Conservation (phyloP, 2,797 vertebrate species). For the Notolabrus celidotus region DNA sequence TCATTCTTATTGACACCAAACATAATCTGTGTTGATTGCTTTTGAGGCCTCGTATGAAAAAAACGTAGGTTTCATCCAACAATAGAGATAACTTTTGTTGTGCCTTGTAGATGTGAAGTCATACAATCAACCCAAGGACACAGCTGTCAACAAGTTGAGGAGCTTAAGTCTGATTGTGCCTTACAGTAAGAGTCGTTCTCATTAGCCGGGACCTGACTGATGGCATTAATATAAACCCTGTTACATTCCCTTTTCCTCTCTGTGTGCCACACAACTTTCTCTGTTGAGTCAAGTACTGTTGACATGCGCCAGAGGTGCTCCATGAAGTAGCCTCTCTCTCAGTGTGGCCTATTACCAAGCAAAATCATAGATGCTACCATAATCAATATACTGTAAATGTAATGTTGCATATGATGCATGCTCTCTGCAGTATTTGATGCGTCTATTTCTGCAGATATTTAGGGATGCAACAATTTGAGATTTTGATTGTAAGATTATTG, state of each 20-base stretch:
- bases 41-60: not conserved
- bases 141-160: slow-evolving; percentile 65
- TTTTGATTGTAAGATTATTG: too few species aligned
- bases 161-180: slow-evolving; percentile 66
- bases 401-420: not conserved
- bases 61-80: slow-evolving; percentile 18
- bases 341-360: not conserved
- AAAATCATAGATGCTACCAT: slow-evolving; percentile 10
- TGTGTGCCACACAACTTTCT: slow-evolving; percentile 48
- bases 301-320: slow-evolving; percentile 31
- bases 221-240: slow-evolving; percentile 66
- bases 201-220: slow-evolving; percentile 67
- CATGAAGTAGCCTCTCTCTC: slow-evolving; percentile 4
- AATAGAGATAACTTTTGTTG: slow-evolving; percentile 29
- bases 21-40: not conserved
- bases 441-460: not conserved
- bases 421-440: not conserved
- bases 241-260: slow-evolving; percentile 50
- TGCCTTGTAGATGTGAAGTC: slow-evolving; percentile 28
- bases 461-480: too few species aligned
- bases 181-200: slow-evolving; percentile 65
- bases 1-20: not conserved
- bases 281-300: slow-evolving; percentile 50
- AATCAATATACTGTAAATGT: slow-evolving; percentile 17
- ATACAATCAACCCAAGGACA: slow-evolving; percentile 56